Evolutionary conservation across 2,113 vertebrate species (phyloP).

Genomic region (Zosterops japonicus): DNA sequence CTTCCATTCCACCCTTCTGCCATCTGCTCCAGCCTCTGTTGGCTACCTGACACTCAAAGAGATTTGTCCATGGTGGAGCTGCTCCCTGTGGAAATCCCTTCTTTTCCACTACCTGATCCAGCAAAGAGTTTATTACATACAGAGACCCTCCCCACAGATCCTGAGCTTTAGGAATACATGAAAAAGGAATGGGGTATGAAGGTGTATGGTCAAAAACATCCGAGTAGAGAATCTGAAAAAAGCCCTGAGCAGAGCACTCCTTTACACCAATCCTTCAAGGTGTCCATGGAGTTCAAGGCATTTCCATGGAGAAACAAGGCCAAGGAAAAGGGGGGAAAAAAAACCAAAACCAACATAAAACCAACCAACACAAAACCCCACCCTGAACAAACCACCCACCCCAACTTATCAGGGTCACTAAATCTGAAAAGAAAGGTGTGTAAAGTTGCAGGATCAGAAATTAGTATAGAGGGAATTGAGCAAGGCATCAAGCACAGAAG

Average conservation of each 20-base stretch:
- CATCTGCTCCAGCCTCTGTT: background rate
- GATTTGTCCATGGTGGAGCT: background rate
- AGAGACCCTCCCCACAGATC: background rate
- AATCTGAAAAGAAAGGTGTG: background rate
- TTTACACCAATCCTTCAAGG: background rate
- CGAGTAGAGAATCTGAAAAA: background rate
- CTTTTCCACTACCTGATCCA: background rate
- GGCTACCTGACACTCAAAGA: background rate
- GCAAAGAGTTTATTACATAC: background rate
- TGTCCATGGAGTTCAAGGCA: background rate
- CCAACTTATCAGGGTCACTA: background rate
- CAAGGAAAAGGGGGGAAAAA: background rate
- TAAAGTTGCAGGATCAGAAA: background rate
- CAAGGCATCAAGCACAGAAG: background rate
- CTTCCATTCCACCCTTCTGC: background rate
- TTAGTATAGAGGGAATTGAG: background rate
- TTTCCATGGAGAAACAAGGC: background rate
- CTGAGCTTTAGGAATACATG: background rate
- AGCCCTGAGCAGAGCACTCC: background rate
- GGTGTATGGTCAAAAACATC: background rate
- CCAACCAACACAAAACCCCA: background rate
- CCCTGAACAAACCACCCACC: background rate
- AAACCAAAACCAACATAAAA: rapidly evolving
- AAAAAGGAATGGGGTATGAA: background rate
- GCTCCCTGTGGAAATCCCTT: background rate